Conservation (phyloP, 2,113 vertebrate genomes). For the Phodopus roborovskii region DNA sequence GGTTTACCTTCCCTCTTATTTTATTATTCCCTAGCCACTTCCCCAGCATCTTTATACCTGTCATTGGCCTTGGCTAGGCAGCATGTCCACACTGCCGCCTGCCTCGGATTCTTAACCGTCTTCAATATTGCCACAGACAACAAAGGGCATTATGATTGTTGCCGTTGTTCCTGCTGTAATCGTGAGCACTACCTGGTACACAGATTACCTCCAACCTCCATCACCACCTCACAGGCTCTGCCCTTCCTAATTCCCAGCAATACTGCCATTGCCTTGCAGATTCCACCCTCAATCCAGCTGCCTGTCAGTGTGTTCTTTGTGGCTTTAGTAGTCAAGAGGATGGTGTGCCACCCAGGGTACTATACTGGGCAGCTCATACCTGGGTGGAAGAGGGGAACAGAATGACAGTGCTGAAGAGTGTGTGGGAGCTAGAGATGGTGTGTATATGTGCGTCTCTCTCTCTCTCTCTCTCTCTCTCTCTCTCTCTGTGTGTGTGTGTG, state of each 20-base stretch:
- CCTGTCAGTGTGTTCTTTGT: too few species aligned
- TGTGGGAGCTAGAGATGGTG: not conserved
- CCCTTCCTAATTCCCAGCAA: not conserved
- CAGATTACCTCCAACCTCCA: not conserved
- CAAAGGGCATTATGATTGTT: not conserved
- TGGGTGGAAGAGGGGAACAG: accelerated
- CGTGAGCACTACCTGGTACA: not conserved
- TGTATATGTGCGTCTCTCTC: accelerated
- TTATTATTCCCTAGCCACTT: constrained; percentile 89
- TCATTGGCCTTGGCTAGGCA: constrained; percentile 78
- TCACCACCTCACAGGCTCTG: too few species aligned
- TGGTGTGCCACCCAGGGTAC: accelerated
- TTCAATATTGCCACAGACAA: constrained; percentile 31
- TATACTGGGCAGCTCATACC: accelerated
- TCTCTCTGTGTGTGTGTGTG: accelerated
- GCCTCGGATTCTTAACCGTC: constrained; percentile 82
- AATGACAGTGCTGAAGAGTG: not conserved
- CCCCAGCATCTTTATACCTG: constrained; percentile 87
- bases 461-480: too few species aligned
- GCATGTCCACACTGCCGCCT: constrained; percentile 73
- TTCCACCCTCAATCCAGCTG: not conserved
- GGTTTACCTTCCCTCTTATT: constrained; percentile 93
- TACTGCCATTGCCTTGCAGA: accelerated
- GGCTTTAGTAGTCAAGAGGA: accelerated
- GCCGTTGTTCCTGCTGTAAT: not conserved